Percentiles rank a stretch among this genome's conserved stretches.
These are phyloP conservation scores for Jacana jacana DNA, from an alignment of 2,113 vertebrate genomes.

Conservation along the genomic window DNA sequence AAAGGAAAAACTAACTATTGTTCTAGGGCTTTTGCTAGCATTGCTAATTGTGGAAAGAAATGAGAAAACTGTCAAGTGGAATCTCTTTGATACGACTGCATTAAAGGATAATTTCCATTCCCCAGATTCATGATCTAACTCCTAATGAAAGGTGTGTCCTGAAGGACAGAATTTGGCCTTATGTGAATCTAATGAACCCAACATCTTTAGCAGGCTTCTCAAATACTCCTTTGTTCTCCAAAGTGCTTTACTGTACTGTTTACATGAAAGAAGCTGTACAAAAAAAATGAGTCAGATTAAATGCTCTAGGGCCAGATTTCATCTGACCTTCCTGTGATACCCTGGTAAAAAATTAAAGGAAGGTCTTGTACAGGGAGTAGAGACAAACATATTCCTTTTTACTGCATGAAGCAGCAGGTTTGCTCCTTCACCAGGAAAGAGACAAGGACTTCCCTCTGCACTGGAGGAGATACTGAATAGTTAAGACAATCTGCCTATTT, in stretches of 20 bases:
- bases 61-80: slow-evolving; percentile 44
- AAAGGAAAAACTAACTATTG: neutral
- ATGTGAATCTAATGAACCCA: slow-evolving; percentile 19
- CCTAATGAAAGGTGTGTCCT: slow-evolving; percentile 52
- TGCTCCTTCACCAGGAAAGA: neutral
- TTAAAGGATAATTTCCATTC: slow-evolving; percentile 45
- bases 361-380: neutral
- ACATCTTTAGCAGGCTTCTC: slow-evolving; percentile 18
- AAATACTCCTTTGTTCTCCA: slow-evolving; percentile 36
- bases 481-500: neutral
- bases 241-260: slow-evolving; percentile 15
- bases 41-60: slow-evolving; percentile 46
- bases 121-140: slow-evolving; percentile 3
- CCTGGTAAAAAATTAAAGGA: slow-evolving; percentile 14
- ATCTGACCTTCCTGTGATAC: neutral
- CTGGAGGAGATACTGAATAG: neutral
- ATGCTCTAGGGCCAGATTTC: slow-evolving; percentile 29
- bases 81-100: neutral
- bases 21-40: slow-evolving; percentile 13
- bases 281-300: slow-evolving; percentile 32
- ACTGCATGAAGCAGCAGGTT: neutral
- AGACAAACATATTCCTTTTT: neutral
- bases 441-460: neutral
- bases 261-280: slow-evolving; percentile 25
- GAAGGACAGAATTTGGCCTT: slow-evolving; percentile 26